These are phyloP conservation scores for Chloropsis cyanopogon DNA, from an alignment of 2,113 vertebrate species.

Conservation along the genomic window DNA sequence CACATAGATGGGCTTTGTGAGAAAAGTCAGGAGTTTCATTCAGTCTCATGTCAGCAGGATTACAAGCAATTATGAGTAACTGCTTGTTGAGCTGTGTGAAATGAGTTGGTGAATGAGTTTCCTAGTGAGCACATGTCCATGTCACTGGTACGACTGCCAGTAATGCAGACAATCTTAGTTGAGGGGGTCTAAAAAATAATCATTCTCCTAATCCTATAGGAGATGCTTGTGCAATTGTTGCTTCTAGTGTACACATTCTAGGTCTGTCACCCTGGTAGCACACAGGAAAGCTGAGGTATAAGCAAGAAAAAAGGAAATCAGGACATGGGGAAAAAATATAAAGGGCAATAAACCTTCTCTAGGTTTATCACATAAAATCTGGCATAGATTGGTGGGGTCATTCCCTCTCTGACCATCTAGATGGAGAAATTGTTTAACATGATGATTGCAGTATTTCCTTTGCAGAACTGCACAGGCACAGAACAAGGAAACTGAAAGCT, in stretches of 20 bases:
- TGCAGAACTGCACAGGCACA: neutral
- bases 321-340: neutral
- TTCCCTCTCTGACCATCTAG: neutral
- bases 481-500: neutral
- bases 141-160: neutral
- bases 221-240: neutral
- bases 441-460: neutral
- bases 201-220: neutral
- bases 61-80: slow-evolving; percentile 45
- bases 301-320: neutral
- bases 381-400: neutral
- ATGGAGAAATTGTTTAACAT: neutral
- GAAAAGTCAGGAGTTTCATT: slow-evolving; percentile 32
- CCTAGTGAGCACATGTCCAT: neutral
- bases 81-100: slow-evolving; percentile 26
- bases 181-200: slow-evolving; percentile 20
- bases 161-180: neutral
- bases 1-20: slow-evolving; percentile 10
- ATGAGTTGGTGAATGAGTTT: slow-evolving; percentile 39
- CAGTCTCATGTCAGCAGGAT: slow-evolving; percentile 36
- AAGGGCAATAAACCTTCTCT: neutral
- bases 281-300: neutral
- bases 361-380: neutral
- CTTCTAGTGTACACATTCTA: neutral
- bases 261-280: neutral